Base-by-base conservation (phyloP, 2,113 vertebrate species). In the Hydrochoerus hydrochaeris region DNA sequence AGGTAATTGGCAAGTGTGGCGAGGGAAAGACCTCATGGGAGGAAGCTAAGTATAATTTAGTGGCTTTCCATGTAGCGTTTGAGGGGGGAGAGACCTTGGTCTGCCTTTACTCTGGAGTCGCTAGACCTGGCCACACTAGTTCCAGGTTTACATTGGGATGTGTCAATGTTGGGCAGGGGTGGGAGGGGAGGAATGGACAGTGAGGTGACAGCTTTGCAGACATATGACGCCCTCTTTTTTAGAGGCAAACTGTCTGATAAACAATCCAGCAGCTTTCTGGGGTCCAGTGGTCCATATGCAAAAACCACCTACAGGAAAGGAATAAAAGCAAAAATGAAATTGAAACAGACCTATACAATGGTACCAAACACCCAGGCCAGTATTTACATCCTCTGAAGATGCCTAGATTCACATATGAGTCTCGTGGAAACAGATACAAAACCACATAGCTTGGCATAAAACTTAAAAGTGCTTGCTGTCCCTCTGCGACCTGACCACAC, bases 1-100 rank as follows among this genome's bases (percentile, higher is more conserved):
- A 97, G 69, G 57, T 89, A 95, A 95, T 57, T 92, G 90, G n/a
- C 94, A 83, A 90, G 84, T 85, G 90, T 89, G 86, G 80, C 38
- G 24, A 95, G 85, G 58, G n/a, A 96, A 92, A 95, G 82, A 26
- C 67, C 75, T 94, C 65, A 44, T 30, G 32, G 3, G 73, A 90
- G 82, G 94, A 92, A 89, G 75, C 20, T 3, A 17, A 65, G 28
- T 63, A 38, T 57, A 78, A 91, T 91, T 96, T 49, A 73, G 57
- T 52, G 73, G 78, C 89, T 91, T 96, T 13, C 71, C 77, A 71
- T 77, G 38, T 17, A 46, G 65, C 87, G 85, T 65, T 35, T 44
- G 44, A n/a, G n/a, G 14, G n/a, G 91, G 41, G 19, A 46, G 57
- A 49, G 46, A 60, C 8, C 63, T 65, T 22, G 7, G 38, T 69